A percentile compares a stretch with the other conserved stretches of the same genome.
Evolutionary conservation across 2,797 vertebrate species (phyloP).

Genomic region (Tenualosa thibaudeaui): DNA sequence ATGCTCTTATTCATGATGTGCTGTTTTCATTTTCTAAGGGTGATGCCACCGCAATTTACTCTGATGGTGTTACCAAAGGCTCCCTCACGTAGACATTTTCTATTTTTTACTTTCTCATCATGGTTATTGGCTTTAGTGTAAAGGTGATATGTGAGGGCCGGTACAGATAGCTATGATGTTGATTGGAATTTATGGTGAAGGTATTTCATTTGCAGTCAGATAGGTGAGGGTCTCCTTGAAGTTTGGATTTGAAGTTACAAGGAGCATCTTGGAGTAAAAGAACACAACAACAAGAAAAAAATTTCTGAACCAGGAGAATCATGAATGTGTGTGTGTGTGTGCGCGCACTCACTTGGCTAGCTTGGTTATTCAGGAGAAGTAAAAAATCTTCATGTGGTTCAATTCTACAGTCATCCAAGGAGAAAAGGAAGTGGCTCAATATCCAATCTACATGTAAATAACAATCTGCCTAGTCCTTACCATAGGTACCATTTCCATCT

Average conservation of each 20-base stretch:
- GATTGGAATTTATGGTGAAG: too few species aligned
- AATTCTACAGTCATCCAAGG: not conserved
- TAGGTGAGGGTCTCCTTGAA: not conserved
- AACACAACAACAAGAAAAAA: not conserved
- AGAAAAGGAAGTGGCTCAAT: not conserved
- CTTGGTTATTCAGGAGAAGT: not conserved
- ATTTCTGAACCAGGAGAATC: not conserved
- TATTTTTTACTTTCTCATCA: not conserved
- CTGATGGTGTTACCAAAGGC: not conserved
- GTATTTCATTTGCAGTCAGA: not conserved
- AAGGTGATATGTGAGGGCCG: not conserved
- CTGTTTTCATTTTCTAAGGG: not conserved
- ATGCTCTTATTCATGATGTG: not conserved
- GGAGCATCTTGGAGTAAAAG: not conserved
- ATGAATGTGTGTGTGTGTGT: not conserved
- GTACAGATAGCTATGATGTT: not conserved
- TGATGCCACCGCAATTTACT: not conserved
- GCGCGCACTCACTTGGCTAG: not conserved
- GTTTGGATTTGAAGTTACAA: not conserved
- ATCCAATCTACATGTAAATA: conserved; percentile 23
- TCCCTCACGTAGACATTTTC: not conserved
- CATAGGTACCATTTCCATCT: not conserved
- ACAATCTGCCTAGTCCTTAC: not conserved
- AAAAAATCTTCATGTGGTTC: not conserved
- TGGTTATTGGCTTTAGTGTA: not conserved